Conservation (phyloP, 1,140 invertebrate species). For the Drosophila ercepeae region DNA sequence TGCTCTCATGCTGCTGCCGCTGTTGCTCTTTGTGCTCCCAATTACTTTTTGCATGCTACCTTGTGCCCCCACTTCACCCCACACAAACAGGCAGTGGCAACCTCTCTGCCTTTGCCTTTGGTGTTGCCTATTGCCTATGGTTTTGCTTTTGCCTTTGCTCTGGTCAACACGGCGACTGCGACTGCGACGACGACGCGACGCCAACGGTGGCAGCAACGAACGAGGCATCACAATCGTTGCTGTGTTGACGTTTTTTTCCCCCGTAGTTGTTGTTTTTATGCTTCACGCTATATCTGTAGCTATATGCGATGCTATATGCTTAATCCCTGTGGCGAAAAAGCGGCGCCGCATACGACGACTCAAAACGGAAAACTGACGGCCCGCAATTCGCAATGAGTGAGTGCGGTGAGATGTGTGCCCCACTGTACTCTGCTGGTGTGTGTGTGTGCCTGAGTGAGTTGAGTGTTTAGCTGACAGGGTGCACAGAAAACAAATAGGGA, state of each 20-base stretch:
- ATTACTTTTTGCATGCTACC: constrained; percentile 80
- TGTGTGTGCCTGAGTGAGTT: constrained; percentile 25
- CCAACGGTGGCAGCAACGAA: constrained; percentile 1
- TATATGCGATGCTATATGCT: constrained; percentile 44
- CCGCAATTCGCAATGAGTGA: constrained; percentile 38
- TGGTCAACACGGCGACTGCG: constrained; percentile 31
- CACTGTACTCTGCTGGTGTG: constrained; percentile 20
- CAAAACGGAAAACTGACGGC: constrained; percentile 40
- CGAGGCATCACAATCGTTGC: constrained; percentile 52
- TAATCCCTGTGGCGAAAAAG: constrained; percentile 66
- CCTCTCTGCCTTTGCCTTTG: constrained; percentile 30
- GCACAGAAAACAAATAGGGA: constrained; percentile 3
- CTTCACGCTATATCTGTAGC: constrained; percentile 20
- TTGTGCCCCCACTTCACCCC: constrained; percentile 76
- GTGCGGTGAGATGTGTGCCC: constrained; percentile 25
- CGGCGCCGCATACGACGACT: constrained; percentile 40
- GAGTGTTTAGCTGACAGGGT: constrained; percentile 26
- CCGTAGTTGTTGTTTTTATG: constrained; percentile 50
- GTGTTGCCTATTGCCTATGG: constrained; percentile 9
- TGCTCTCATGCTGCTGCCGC: constrained; percentile 26
- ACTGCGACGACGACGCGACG: constrained; percentile 1
- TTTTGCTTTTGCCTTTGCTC: constrained; percentile 47
- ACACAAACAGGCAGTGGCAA: constrained; percentile 27
- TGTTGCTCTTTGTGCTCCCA: constrained; percentile 77
- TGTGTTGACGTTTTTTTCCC: constrained; percentile 58